Evolutionary conservation across 2,797 vertebrate species (phyloP), one percentile per base, ranked within the genome.

Genomic region (Poeciliopsis infans): DNA sequence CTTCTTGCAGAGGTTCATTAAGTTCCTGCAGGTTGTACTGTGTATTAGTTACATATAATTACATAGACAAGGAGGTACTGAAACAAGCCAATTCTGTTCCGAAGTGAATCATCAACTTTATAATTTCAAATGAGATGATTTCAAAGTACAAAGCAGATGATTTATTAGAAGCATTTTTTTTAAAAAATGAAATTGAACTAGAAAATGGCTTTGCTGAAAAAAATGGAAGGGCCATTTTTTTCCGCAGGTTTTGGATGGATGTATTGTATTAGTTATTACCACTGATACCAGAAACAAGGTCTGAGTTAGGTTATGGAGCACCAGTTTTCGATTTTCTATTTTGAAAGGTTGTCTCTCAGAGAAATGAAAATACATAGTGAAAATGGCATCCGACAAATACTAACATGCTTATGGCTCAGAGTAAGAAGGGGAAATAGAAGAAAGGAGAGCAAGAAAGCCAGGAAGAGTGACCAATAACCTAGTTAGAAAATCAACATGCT

Each of bases 81-180:
- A 11, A 25, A 55, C 53, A 53, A 53, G 51, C 23, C 7, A 3
- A 55, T n/a, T 53, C 51, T n/a, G 23, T 55, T 55, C 8, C 12
- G 25, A n/a, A 55, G 25, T 55, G 53, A 55, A 55, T 25, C 53
- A 12, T 55, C 23, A 55, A 55, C 15, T 55, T 55, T n/a, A n/a
- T 25, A 3, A 51, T 51, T 51, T 51, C 41, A 43, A 43, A 43
- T 43, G 39, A 39, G 7, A 18, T 18, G 46, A 16, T 47, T 47
- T 49, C 47, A 7, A 49, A 49, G 47, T 90, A 88, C 90, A 92
- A 86, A 78, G 79, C 41, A 51, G 90, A 94, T 95, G 95, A 96
- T 95, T 96, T 95, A 94, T 94, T 91, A 89, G 91, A 74, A 92
- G 91, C 89, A 95, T 96, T 95, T 96, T 94, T 90, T 89, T 79